Evolutionary conservation across 2,113 vertebrate genomes (phyloP), one percentile per base, ranked within the genome.

Genomic region (Elephas maximus): DNA sequence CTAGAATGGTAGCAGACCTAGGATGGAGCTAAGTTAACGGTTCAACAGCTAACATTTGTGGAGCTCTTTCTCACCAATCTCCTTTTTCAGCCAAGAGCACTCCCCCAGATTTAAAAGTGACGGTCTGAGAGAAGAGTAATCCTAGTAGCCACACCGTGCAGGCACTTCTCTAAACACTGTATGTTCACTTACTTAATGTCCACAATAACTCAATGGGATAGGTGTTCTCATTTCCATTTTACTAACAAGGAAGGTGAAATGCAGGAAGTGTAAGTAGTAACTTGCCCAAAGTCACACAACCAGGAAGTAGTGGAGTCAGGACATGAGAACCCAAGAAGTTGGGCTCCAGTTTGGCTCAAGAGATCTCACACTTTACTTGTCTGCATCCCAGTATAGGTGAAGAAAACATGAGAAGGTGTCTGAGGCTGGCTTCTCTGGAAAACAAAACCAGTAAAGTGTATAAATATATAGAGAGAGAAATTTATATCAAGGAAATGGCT

Each of bases 271-370:
- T 65, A 2, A 37, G 62, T 37, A 73, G 79, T 48, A 48, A 48
- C 77, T 80, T 80, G 60, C 15, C 53, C 76, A 88, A 73, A 79
- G n/a, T 88, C 82, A 79, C 76, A 78, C 71, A 88, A 69, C 79
- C 41, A 30, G 69, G 76, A 41, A 48, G 44, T 6, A 1, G 20
- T 69, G 2, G 74, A 44, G 33, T 86, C 28, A 26, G 53, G 45
- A 60, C 21, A 2, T 1, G 63, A 84, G 73, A 45, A 84, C 69
- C 3, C 83, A 71, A 44, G 48, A 79, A 7, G 30, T 20, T 24
- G 33, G 78, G 26, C 9, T 53, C 45, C 62, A 51, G 45, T 30
- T 71, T 30, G 23, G 2, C 18, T 62, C 21, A 3, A 45, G 53
- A 71, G 48, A 44, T 62, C 21, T 45, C 10, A 4, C 6, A 12